Evolutionary conservation across 1,140 invertebrate species (phyloP), one percentile per base, ranked within the genome.

Genomic region (Drosophila auraria): DNA sequence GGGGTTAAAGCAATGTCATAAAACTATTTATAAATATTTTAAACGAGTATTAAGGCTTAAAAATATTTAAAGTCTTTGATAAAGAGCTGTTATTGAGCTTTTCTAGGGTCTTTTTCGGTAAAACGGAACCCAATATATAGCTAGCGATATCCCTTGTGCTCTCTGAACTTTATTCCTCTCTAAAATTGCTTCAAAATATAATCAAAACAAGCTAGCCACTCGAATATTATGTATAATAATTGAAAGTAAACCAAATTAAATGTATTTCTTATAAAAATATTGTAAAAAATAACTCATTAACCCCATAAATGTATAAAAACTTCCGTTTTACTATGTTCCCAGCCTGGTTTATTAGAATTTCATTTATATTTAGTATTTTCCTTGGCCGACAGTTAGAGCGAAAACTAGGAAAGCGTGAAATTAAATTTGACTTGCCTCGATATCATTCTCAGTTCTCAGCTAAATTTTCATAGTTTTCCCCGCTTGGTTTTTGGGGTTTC

Each of bases 371-470:
- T 68, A 60, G 20, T 30, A 51, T 15, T 73, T 62, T 69, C 58
- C 75, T 44, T 73, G 50, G 57, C 27, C 15, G 50, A 40, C 58
- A 65, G 40, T 23, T 36, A 6, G 54, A 30, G 44, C 47, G 56
- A 71, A 59, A 82, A 71, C 59, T 83, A 73, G 69, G 82, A 80
- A 78, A 84, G 83, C 89, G 89, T 91, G 89, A 91, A 91, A 91
- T 91, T 91, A 91, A 91, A 91, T 91, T 91, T 91, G 80, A 84
- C 75, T 87, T 62, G 81, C 65, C 44, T 70, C 77, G 49, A 90
- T 89, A 84, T 65, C 56, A 87, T 84, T 87, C 49, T 49, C 75
- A 57, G 42, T 84, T 87, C 49, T 49, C 75, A 57, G 58, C 23
- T 44, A 27, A 38, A 77, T 57, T 74, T 89, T 78, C 68, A 80